Evolutionary conservation across 2,113 vertebrate genomes (phyloP).

Genomic region (Melanocharis versteri): DNA sequence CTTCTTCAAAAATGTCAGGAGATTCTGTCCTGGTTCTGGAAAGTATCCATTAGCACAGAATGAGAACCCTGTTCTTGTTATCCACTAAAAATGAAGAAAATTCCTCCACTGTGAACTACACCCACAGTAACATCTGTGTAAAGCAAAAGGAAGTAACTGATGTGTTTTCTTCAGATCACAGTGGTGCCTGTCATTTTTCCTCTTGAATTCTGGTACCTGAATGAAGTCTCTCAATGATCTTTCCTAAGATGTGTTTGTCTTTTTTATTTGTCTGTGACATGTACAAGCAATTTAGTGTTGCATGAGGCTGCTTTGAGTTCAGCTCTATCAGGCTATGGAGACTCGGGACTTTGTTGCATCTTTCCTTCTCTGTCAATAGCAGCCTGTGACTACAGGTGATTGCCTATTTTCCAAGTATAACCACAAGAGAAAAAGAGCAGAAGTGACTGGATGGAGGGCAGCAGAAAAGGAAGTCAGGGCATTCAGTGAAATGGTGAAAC

Average conservation of each 20-base stretch:
- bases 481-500: background rate
- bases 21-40: background rate
- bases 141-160: background rate
- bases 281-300: background rate
- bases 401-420: background rate
- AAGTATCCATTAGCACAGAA: background rate
- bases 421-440: background rate
- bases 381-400: background rate
- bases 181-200: background rate
- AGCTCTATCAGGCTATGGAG: background rate
- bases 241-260: background rate
- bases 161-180: background rate
- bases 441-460: background rate
- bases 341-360: background rate
- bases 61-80: background rate
- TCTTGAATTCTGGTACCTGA: background rate
- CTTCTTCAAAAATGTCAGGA: background rate
- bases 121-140: background rate
- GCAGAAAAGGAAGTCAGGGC: background rate
- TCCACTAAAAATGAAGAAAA: background rate
- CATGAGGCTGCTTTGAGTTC: background rate
- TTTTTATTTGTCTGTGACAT: background rate
- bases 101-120: background rate
- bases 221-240: background rate
- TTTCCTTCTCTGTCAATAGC: background rate